These are phyloP conservation scores for Cerastis leucographa DNA, from an alignment of 2,888 invertebrate genomes.

Conservation along the genomic window DNA sequence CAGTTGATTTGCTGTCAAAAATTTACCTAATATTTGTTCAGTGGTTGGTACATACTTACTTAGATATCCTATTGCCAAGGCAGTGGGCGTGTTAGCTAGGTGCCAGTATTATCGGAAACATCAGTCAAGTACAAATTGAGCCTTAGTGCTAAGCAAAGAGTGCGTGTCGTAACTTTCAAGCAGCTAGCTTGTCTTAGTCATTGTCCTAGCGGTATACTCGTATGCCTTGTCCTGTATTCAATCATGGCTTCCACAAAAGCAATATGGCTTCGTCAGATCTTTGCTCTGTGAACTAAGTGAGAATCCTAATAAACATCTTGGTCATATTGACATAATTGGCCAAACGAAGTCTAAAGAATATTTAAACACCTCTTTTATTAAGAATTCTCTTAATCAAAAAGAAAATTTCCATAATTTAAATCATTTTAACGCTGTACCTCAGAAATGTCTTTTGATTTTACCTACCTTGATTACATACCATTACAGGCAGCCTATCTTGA, in stretches of 20 bases:
- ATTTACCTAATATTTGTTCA: constrained; percentile 25
- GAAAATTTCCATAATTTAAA: constrained; percentile 41
- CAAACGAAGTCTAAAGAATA: constrained; percentile 35
- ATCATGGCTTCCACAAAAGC: neutral
- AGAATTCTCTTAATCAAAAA: constrained; percentile 32
- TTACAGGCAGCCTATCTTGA: constrained; percentile 1
- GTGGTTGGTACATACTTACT: constrained; percentile 1
- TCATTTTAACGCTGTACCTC: neutral
- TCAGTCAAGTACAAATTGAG: constrained; percentile 34
- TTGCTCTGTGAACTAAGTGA: neutral
- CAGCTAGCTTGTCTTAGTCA: neutral
- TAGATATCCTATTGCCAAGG: constrained; percentile 26
- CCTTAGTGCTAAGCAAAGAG: constrained; percentile 5
- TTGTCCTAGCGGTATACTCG: constrained; percentile 1
- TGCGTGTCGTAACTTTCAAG: constrained; percentile 34
- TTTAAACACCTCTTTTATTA: constrained; percentile 23
- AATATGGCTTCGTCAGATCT: neutral
- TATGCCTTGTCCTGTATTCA: neutral
- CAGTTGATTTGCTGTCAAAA: constrained; percentile 31
- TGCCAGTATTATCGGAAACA: constrained; percentile 40
- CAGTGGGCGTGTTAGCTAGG: constrained; percentile 20
- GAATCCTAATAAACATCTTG: constrained; percentile 24
- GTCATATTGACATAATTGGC: constrained; percentile 27
- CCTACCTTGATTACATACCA: constrained; percentile 5
- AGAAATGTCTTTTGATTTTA: constrained; percentile 15